Evolutionary conservation across 2,888 invertebrate species (phyloP), one percentile per base, ranked within the genome.

Genomic region (Anaspis maculata): DNA sequence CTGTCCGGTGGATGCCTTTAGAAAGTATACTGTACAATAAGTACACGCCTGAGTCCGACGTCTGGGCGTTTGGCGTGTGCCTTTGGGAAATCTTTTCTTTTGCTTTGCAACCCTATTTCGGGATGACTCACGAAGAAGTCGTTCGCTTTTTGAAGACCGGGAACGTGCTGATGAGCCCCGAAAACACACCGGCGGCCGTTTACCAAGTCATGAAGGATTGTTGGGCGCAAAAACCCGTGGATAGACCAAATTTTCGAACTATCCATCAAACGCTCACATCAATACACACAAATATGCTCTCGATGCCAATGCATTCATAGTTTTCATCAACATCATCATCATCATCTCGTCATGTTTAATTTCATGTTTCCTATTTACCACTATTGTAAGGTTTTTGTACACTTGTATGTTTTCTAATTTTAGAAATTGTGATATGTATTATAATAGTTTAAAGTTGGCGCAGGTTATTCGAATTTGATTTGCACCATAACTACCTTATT

Each of bases 11-110:
- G 96, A 95, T 96, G 94, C 95, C 95, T 13, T 70, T 94, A 39
- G 95, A 96, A 66, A 89, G 94, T 65, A 94, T 96, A 62, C 71
- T 95, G 32, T 94, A 92, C 62, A 95, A 94, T 66, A 92, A 92
- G 64, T 96, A 94, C 66, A 94, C 95, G 9, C 75, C 89, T 41
- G 92, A 95, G 63, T 91, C 94, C 7, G 96, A 96, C 68, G 90
- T 96, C 1, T 96, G 95, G 95, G 94, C 95, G 9, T 96, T 86
- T 68, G 96, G 94, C 30, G 90, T 96, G 11, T 88, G 91, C 56
- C 70, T 95, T 25, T 96, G 95, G 95, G 96, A 96, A 69, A 89
- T 95, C 57, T 95, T 94, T 65, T 88, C 92, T 27, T 95, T 90
- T 67, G 94, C 94, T 13, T 71, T 94, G 41, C 95, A 96, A 65